Evolutionary conservation across 2,113 vertebrate genomes (phyloP).

Genomic region (Cygnus atratus): DNA sequence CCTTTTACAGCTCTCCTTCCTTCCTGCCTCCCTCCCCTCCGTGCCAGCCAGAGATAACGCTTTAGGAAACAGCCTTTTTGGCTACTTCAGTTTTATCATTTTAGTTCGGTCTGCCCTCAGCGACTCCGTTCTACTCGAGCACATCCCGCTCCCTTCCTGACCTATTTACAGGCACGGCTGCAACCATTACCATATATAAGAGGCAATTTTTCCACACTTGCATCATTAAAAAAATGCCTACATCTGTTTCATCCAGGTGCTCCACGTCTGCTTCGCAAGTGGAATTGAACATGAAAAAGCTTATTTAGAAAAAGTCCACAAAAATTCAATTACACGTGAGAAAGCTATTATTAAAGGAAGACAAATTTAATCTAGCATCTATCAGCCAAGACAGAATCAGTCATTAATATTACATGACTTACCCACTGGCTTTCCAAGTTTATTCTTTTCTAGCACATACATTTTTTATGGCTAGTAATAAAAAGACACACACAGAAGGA

Average conservation of each 20-base stretch:
- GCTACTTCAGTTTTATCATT: not conserved
- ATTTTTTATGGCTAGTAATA: not conserved
- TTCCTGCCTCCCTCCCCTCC: not conserved
- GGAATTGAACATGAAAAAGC: not conserved
- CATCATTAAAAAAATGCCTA: not conserved
- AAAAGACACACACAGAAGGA: not conserved
- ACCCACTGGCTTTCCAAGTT: not conserved
- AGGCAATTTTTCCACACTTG: accelerated
- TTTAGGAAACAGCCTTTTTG: not conserved
- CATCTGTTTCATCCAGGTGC: not conserved
- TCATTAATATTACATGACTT: not conserved
- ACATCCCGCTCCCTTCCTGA: not conserved
- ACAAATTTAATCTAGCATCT: not conserved
- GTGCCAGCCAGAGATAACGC: constrained; percentile 2
- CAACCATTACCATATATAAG: not conserved
- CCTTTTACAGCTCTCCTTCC: not conserved
- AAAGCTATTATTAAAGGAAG: not conserved
- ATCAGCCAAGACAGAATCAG: not conserved
- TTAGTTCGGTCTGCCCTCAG: not conserved
- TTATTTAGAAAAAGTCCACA: not conserved
- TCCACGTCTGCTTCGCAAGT: not conserved
- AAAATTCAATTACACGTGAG: not conserved
- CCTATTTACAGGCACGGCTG: not conserved
- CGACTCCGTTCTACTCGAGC: not conserved
- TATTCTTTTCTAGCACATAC: not conserved